These are phyloP conservation scores for Antedon mediterranea DNA, from an alignment of 53 echinoderm and acorn worm genomes.

Conservation along the genomic window DNA sequence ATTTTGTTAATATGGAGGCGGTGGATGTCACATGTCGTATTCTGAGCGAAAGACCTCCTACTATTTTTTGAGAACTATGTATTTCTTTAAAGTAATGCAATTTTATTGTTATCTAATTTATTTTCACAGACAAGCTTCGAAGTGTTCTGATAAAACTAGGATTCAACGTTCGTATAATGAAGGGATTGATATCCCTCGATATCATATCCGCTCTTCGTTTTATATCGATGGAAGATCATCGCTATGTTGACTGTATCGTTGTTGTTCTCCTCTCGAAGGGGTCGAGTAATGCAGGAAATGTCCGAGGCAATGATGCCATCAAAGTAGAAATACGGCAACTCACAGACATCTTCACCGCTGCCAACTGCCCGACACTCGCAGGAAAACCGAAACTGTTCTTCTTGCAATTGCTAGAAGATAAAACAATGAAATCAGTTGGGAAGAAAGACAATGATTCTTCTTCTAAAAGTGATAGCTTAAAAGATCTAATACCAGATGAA, in stretches of 20 bases:
- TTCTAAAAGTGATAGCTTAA: background rate
- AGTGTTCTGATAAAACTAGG: conserved; percentile 70
- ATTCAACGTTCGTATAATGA: conserved; percentile 80
- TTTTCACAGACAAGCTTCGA: conserved; percentile 42
- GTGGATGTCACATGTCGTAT: conserved; percentile 23
- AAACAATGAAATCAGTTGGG: background rate
- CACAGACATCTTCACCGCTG: conserved; percentile 66
- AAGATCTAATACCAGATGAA: conserved; percentile 37
- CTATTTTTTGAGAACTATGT: too few relatives aligned
- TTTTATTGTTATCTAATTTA: background rate
- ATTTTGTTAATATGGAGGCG: conserved; percentile 9
- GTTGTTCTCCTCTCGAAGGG: conserved; percentile 71
- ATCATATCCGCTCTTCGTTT: conserved; percentile 78
- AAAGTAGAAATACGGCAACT: conserved; percentile 62
- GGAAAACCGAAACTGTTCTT: conserved; percentile 83
- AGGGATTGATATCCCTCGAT: conserved; percentile 78
- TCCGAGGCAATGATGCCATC: conserved; percentile 55
- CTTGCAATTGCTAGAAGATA: conserved; percentile 44
- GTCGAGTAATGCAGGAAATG: conserved; percentile 5
- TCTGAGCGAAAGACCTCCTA: background rate
- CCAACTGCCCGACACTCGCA: conserved; percentile 69
- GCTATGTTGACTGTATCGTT: conserved; percentile 73
- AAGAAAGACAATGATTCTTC: background rate
- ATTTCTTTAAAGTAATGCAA: too few relatives aligned
- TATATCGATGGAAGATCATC: conserved; percentile 76